phyloP scores from a whole-genome alignment of 2,888 invertebrate genomes.

The Drosophila atripex region DNA sequence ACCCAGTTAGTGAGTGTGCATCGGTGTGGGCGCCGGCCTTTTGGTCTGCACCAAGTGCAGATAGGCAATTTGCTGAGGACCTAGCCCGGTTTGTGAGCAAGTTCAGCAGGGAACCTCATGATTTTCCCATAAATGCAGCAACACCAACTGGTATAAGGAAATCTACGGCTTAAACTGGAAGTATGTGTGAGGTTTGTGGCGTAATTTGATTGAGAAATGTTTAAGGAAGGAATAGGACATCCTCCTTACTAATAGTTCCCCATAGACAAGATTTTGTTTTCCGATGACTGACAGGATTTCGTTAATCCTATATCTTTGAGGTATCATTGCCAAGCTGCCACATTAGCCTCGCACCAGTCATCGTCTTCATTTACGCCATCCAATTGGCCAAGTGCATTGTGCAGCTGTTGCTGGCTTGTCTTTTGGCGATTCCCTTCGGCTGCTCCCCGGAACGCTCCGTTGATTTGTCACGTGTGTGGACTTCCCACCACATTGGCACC shows the following conservation, averaged over 20 bases:
- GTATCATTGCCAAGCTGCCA: conserved; percentile 46
- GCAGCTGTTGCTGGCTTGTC: conserved; percentile 25
- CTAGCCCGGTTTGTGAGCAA: conserved; percentile 24
- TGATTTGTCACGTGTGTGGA: conserved; percentile 66
- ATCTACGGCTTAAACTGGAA: not conserved
- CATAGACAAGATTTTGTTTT: not conserved
- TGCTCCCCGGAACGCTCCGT: conserved; percentile 24
- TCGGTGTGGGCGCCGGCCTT: not conserved
- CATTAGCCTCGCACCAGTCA: conserved; percentile 51
- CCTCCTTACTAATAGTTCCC: not conserved
- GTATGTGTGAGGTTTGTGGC: not conserved
- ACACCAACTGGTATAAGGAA: conserved; percentile 53
- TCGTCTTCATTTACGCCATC: conserved; percentile 25
- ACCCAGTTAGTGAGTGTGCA: conserved; percentile 7
- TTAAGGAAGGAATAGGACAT: not conserved
- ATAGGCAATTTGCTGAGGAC: conserved; percentile 22
- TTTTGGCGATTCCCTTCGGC: conserved; percentile 1
- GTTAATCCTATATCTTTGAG: conserved; percentile 2
- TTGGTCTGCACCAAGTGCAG: conserved; percentile 30
- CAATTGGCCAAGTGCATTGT: conserved; percentile 45
- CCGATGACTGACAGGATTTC: not conserved
- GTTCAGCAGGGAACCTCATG: conserved; percentile 81
- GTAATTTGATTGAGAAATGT: conserved; percentile 13
- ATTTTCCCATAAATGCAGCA: conserved; percentile 80
- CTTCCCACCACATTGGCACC: conserved; percentile 44